Evolutionary conservation across 2,113 vertebrate species (phyloP).

Genomic region (Macaca fascicularis): T2T-MFA8v1.1 NC_088395.1:49361001-49361500

Average conservation of each 20-base stretch:
- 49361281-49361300: slow-evolving; percentile 64
- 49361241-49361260: slow-evolving; percentile 53
- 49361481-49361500: neutral
- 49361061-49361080: slow-evolving; percentile 18
- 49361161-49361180: slow-evolving; percentile 59
- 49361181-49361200: slow-evolving; percentile 55
- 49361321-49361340: slow-evolving; percentile 48
- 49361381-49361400: slow-evolving; percentile 8
- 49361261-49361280: slow-evolving; percentile 68
- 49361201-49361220: slow-evolving; percentile 58
- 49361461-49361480: neutral
- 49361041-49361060: slow-evolving; percentile 45
- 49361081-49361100: slow-evolving; percentile 49
- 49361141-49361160: slow-evolving; percentile 54
- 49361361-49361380: slow-evolving; percentile 5
- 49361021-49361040: slow-evolving; percentile 46
- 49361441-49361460: neutral
- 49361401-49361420: neutral
- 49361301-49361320: slow-evolving; percentile 70
- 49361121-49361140: slow-evolving; percentile 36
- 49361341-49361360: neutral
- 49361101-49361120: slow-evolving; percentile 33
- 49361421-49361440: neutral
- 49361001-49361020: slow-evolving; percentile 47
- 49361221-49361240: slow-evolving; percentile 72